Conservation (phyloP, 2,113 vertebrate species). For the Maccullochella peelii region DNA sequence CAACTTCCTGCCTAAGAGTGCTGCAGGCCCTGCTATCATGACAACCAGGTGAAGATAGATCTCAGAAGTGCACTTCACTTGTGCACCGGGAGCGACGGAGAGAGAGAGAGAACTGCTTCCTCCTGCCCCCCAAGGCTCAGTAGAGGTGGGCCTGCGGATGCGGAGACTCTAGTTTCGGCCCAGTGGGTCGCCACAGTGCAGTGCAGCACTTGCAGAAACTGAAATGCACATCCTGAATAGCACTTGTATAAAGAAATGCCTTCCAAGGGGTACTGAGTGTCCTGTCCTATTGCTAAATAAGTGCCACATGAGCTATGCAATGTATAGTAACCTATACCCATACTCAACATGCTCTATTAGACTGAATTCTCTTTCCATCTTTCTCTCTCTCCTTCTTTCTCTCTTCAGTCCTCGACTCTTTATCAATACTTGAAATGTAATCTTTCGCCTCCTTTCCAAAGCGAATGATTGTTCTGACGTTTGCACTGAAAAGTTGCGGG, state of each 20-base stretch:
- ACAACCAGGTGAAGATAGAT: slow-evolving; percentile 70
- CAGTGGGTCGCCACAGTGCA: slow-evolving; percentile 76
- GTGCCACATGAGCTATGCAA: slow-evolving; percentile 99
- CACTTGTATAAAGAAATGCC: slow-evolving; percentile 96
- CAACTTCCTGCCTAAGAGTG: slow-evolving; percentile 58
- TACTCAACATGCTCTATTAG: slow-evolving; percentile 80
- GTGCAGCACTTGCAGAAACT: slow-evolving; percentile 91
- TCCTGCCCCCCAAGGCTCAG: slow-evolving; percentile 30
- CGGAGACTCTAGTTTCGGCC: slow-evolving; percentile 69
- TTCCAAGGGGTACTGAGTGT: slow-evolving; percentile 92
- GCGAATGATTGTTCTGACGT: slow-evolving; percentile 98
- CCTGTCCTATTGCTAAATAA: slow-evolving; percentile 85
- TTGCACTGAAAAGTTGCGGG: slow-evolving; percentile 99
- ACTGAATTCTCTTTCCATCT: slow-evolving; percentile 85
- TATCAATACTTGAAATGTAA: slow-evolving; percentile 99
- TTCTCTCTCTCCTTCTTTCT: slow-evolving; percentile 75
- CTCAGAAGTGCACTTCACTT: slow-evolving; percentile 66
- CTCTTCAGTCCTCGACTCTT: slow-evolving; percentile 85
- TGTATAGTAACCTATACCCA: slow-evolving; percentile 93
- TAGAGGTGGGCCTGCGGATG: slow-evolving; percentile 48
- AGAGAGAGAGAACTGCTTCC: slow-evolving; percentile 35
- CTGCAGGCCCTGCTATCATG: slow-evolving; percentile 56
- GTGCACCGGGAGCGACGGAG: slow-evolving; percentile 51
- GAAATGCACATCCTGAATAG: slow-evolving; percentile 91
- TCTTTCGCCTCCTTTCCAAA: slow-evolving; percentile 98